Conservation (phyloP, 2,113 vertebrate genomes). For the Marmota flaviventris region DNA sequence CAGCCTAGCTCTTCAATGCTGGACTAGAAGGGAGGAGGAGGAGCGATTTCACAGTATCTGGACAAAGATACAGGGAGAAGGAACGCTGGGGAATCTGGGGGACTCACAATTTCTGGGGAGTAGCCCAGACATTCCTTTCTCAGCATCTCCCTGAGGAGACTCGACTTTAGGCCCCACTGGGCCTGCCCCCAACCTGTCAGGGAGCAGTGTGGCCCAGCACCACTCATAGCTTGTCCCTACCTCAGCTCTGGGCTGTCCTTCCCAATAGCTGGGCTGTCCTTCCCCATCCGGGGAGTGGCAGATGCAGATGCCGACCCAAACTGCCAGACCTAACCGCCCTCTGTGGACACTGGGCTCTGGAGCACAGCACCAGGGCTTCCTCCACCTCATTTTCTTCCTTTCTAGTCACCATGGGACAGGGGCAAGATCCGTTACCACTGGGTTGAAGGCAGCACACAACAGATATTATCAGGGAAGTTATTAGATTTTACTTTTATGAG, state of each 20-base stretch:
- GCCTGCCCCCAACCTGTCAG: background rate
- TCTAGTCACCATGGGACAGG: background rate
- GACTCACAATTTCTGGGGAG: background rate
- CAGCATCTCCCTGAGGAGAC: background rate
- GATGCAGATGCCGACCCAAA: background rate
- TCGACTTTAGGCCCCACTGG: background rate
- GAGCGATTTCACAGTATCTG: background rate
- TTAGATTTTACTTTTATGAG: slow-evolving; percentile 9
- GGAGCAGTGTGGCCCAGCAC: background rate
- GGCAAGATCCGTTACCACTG: background rate
- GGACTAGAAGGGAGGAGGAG: background rate
- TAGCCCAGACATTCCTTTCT: background rate
- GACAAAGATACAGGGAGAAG: background rate
- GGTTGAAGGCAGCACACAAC: background rate
- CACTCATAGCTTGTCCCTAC: too few relatives aligned
- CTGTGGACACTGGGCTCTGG: background rate
- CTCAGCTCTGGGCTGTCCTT: background rate
- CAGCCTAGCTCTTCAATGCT: background rate
- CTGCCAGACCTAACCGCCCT: background rate
- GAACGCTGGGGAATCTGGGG: background rate
- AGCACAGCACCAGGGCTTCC: background rate
- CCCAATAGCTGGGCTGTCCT: background rate
- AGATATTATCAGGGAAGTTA: background rate
- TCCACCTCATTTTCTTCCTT: background rate
- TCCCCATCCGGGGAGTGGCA: background rate